A percentile compares a stretch with the other conserved stretches of the same genome.
phyloP scores from a whole-genome alignment of 2,888 invertebrate genomes.

The Theristus sp. region DNA sequence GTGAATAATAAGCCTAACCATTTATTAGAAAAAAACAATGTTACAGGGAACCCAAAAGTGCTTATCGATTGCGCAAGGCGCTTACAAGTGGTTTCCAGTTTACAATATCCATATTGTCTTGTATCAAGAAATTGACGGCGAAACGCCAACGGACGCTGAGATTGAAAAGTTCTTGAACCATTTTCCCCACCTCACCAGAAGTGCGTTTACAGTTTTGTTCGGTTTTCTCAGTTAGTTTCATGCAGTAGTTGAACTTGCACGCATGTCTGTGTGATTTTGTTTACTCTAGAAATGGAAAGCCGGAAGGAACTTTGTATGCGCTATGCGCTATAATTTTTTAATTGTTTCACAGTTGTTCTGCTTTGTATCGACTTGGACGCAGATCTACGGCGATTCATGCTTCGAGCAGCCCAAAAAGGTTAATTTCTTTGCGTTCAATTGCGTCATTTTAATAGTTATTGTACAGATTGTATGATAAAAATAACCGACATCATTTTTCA shows the following conservation, averaged over 20 bases:
- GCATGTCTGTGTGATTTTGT: no score
- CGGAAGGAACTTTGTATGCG: no score
- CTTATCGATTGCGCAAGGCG: slow-evolving; percentile 1
- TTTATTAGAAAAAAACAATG: neutral
- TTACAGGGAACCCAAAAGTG: neutral
- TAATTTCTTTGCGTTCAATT: neutral
- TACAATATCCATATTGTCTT: slow-evolving; percentile 4
- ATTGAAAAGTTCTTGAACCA: slow-evolving; percentile 5
- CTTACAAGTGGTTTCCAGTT: neutral
- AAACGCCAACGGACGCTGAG: slow-evolving; percentile 5
- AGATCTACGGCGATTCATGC: slow-evolving; percentile 4
- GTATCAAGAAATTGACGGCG: slow-evolving; percentile 4
- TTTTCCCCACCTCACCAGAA: slow-evolving; percentile 3
- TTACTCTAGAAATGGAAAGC: no score
- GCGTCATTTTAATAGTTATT: neutral
- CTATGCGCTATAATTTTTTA: no score
- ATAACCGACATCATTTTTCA: no score
- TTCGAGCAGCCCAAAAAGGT: slow-evolving; percentile 4
- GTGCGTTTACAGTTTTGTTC: no score
- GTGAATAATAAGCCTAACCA: neutral
- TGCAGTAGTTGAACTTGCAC: no score
- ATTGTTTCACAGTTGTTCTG: slow-evolving; percentile 4
- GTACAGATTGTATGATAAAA: no score
- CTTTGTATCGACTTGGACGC: slow-evolving; percentile 5
- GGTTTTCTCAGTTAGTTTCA: no score